A percentile compares a stretch with the other conserved stretches of the same genome.
Evolutionary conservation across 1,140 invertebrate genomes (phyloP).

Genomic region (Diorhabda carinulata): DNA sequence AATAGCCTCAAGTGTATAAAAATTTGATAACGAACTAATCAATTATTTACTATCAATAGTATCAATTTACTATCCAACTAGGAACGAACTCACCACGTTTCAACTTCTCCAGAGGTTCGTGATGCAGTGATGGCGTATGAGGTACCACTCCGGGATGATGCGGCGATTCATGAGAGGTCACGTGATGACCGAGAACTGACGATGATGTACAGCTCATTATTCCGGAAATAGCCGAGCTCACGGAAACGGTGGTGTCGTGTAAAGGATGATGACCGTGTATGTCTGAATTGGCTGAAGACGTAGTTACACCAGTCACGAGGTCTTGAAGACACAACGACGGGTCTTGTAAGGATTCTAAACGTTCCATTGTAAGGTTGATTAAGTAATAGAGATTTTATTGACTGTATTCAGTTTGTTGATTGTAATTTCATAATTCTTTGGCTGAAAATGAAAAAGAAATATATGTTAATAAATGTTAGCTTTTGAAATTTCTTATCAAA

Average conservation of each 20-base stretch:
- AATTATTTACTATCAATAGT: no score
- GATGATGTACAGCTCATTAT: conserved; percentile 58
- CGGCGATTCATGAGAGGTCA: conserved; percentile 46
- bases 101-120: conserved; percentile 76
- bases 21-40: no score
- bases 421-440: conserved; percentile 14
- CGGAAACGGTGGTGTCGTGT: conserved; percentile 58
- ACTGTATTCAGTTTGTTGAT: background rate
- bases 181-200: conserved; percentile 50
- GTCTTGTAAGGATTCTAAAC: conserved; percentile 59
- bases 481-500: no score
- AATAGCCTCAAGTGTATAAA: no score
- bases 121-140: conserved; percentile 59
- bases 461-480: background rate
- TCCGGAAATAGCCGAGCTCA: conserved; percentile 62
- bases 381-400: conserved; percentile 16
- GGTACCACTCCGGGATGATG: conserved; percentile 45
- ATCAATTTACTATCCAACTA: background rate
- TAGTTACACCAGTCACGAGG: conserved; percentile 55
- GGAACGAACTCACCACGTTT: conserved; percentile 67
- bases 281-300: conserved; percentile 49
- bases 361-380: conserved; percentile 45
- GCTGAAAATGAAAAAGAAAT: conserved; percentile 13
- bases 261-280: conserved; percentile 57
- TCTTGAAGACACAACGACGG: conserved; percentile 69